Conservation (phyloP, 2,888 invertebrate species). For the Drosophila basisetae region DNA sequence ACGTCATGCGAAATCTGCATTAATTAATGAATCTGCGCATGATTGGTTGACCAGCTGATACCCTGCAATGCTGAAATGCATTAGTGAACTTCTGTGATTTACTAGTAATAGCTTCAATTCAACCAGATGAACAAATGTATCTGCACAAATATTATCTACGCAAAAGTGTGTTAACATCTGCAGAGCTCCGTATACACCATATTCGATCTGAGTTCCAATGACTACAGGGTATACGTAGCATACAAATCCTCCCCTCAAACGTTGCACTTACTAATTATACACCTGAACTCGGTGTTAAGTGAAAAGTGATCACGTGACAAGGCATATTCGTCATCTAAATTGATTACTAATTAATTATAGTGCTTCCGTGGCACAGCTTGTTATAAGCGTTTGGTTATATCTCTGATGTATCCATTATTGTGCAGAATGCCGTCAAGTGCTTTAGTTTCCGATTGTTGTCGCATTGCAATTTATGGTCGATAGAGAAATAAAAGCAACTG, state of each 20-base stretch:
- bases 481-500: constrained; percentile 32
- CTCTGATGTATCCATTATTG: constrained; percentile 10
- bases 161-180: not conserved
- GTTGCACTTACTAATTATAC: constrained; percentile 11
- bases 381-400: constrained; percentile 14
- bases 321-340: constrained; percentile 35
- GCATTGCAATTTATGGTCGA: constrained; percentile 27
- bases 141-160: not conserved
- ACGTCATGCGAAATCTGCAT: not conserved
- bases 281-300: constrained; percentile 23
- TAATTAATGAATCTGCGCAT: not conserved
- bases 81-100: not conserved
- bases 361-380: not conserved
- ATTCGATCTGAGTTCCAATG: not conserved
- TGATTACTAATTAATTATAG: constrained; percentile 39
- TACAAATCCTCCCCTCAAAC: not conserved
- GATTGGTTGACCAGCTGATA: not conserved
- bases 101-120: not conserved
- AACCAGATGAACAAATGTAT: no score
- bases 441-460: constrained; percentile 21
- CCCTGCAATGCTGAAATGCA: not conserved
- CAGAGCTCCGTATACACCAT: no score
- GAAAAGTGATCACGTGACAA: constrained; percentile 53
- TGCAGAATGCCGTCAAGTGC: constrained; percentile 16
- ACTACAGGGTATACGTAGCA: not conserved